Percentiles rank a stretch among this genome's conserved stretches.
phyloP scores from a whole-genome alignment of 2,888 invertebrate genomes.

The Synanthedon formicaeformis region DNA sequence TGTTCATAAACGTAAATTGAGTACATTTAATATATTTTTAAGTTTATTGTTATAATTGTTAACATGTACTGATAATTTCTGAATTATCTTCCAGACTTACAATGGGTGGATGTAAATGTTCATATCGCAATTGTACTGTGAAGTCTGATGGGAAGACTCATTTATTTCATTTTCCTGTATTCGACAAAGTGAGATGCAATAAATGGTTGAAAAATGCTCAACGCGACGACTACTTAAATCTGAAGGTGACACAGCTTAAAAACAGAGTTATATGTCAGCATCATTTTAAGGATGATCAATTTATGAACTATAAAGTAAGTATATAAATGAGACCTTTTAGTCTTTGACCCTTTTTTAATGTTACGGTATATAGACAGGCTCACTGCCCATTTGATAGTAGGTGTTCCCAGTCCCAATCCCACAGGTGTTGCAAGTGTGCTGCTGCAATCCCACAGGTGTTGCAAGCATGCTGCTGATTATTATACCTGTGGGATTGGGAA shows the following conservation, averaged over 20 bases:
- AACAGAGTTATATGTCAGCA: constrained; percentile 73
- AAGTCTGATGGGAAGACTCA: constrained; percentile 66
- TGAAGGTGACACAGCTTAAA: constrained; percentile 69
- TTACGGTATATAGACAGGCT: too few relatives aligned
- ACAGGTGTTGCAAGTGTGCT: too few relatives aligned
- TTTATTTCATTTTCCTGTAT: constrained; percentile 74
- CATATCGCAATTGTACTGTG: constrained; percentile 65
- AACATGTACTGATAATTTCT: not conserved
- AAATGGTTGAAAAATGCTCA: constrained; percentile 70
- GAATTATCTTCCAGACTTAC: constrained; percentile 3
- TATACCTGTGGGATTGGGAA: too few relatives aligned
- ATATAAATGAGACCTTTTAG: not conserved
- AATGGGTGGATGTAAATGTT: constrained; percentile 74
- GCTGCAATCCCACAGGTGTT: too few relatives aligned
- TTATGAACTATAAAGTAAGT: constrained; percentile 64
- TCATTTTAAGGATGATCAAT: constrained; percentile 67
- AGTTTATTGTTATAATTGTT: not conserved
- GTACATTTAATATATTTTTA: not conserved
- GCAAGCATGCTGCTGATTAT: too few relatives aligned
- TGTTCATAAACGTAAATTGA: not conserved
- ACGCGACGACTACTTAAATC: constrained; percentile 59
- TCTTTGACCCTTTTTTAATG: too few relatives aligned
- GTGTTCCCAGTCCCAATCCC: too few relatives aligned
- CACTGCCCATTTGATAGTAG: too few relatives aligned
- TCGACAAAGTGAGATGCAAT: constrained; percentile 68